Percentiles rank a stretch among this genome's conserved stretches.
Conservation (phyloP, 2,888 invertebrate genomes). For the Philopedon plagiatum region DNA sequence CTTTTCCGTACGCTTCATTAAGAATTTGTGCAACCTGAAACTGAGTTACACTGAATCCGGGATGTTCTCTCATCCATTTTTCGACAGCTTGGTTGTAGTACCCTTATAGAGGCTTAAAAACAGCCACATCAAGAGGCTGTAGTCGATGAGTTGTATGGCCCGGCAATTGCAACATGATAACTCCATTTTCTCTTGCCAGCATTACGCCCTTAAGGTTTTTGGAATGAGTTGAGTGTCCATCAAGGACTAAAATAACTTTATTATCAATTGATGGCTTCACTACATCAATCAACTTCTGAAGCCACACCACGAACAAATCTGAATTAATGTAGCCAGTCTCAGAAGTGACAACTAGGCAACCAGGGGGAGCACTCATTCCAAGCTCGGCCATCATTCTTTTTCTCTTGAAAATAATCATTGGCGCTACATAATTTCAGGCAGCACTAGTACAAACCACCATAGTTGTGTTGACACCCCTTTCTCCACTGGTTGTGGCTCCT, state of each 20-base stretch:
- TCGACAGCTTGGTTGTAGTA: neutral
- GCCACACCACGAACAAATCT: conserved; percentile 32
- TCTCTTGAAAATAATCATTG: conserved; percentile 24
- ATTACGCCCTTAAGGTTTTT: neutral
- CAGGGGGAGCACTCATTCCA: conserved; percentile 17
- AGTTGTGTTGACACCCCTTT: conserved; percentile 1
- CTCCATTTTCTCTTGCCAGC: too few relatives aligned
- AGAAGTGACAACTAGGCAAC: conserved; percentile 5
- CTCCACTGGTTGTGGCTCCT: conserved; percentile 2
- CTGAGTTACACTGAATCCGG: neutral
- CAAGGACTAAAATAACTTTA: conserved; percentile 5
- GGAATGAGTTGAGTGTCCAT: conserved; percentile 1
- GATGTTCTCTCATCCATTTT: neutral
- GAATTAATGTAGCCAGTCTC: conserved; percentile 3
- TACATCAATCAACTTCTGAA: conserved; percentile 14
- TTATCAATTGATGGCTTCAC: conserved; percentile 12
- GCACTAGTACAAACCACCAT: conserved; percentile 6
- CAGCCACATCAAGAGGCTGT: too few relatives aligned
- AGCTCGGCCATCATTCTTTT: conserved; percentile 26
- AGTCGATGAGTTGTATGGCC: neutral
- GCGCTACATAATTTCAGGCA: conserved; percentile 9
- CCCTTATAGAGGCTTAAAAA: too few relatives aligned
- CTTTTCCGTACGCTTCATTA: neutral
- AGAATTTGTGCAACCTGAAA: conserved; percentile 6
- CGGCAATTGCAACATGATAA: neutral